A percentile compares a stretch with the other conserved stretches of the same genome.
Evolutionary conservation across 1,140 invertebrate genomes (phyloP).

Genomic region (Pollicipes pollicipes): DNA sequence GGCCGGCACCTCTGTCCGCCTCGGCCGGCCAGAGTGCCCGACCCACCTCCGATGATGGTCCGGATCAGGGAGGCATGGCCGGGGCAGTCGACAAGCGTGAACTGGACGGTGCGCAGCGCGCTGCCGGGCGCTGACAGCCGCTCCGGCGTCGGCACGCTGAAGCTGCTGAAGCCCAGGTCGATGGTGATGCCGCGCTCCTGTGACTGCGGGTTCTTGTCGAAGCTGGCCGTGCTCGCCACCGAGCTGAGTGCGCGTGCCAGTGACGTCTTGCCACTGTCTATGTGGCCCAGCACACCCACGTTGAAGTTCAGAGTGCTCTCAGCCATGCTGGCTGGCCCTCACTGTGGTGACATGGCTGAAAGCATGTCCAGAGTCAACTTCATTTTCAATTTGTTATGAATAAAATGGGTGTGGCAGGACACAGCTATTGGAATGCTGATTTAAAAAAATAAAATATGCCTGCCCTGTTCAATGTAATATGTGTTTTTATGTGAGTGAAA

Average conservation of each 20-base stretch:
- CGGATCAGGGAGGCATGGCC: slow-evolving; percentile 58
- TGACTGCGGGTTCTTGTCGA: slow-evolving; percentile 61
- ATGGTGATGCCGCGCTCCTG: slow-evolving; percentile 57
- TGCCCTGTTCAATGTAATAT: too few species aligned
- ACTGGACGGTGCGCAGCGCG: slow-evolving; percentile 33
- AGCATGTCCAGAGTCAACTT: too few species aligned
- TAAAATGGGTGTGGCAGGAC: too few species aligned
- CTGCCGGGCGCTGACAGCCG: slow-evolving; percentile 24
- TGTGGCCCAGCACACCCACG: slow-evolving; percentile 56
- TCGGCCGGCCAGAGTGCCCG: slow-evolving; percentile 1
- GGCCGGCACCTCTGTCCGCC: too few species aligned
- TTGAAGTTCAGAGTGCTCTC: slow-evolving; percentile 42
- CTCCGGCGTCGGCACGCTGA: slow-evolving; percentile 31
- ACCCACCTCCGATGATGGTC: slow-evolving; percentile 50
- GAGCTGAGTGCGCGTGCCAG: slow-evolving; percentile 48
- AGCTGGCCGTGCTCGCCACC: slow-evolving; percentile 49
- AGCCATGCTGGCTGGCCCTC: neutral
- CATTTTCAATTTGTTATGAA: too few species aligned
- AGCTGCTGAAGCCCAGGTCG: slow-evolving; percentile 56
- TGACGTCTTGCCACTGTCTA: slow-evolving; percentile 60
- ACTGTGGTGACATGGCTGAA: neutral
- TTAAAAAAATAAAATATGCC: too few species aligned
- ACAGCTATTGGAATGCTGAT: too few species aligned
- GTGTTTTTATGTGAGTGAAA: too few species aligned
- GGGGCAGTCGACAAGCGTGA: slow-evolving; percentile 61